Evolutionary conservation across 2,888 invertebrate species (phyloP).

Genomic region (Zygothrica quintamaculata): DNA sequence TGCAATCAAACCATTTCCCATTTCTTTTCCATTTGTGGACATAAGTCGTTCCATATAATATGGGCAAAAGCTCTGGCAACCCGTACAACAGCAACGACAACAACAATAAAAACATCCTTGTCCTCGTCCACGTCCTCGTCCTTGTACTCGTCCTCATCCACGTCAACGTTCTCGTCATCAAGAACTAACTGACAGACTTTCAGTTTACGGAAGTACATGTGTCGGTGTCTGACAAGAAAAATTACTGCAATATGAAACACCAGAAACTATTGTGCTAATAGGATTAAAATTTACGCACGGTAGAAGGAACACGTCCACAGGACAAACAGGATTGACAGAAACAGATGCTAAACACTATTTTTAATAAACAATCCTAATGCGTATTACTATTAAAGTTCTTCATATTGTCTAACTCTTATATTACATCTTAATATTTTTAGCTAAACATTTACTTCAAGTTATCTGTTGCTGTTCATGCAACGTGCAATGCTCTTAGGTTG

Average conservation of each 20-base stretch:
- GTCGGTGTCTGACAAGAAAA: slow-evolving; percentile 35
- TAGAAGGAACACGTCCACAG: slow-evolving; percentile 16
- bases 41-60: slow-evolving; percentile 6
- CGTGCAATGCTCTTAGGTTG: no score
- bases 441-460: no score
- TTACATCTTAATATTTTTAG: no score
- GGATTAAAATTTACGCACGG: slow-evolving; percentile 56
- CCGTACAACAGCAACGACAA: no score
- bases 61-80: not conserved
- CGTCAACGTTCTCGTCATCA: no score
- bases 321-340: not conserved
- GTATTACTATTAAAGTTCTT: no score
- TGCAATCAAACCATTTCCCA: slow-evolving; percentile 44
- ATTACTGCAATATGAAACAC: slow-evolving; percentile 57
- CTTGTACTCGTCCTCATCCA: no score
- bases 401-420: no score
- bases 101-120: no score
- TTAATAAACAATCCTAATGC: no score
- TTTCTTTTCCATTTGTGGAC: slow-evolving; percentile 31
- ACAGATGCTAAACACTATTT: not conserved
- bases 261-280: slow-evolving; percentile 59
- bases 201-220: slow-evolving; percentile 1
- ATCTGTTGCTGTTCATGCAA: no score
- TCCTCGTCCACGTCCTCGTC: no score
- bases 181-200: not conserved